Conservation (phyloP, 2,888 invertebrate genomes). For the Drosophila recens region DNA sequence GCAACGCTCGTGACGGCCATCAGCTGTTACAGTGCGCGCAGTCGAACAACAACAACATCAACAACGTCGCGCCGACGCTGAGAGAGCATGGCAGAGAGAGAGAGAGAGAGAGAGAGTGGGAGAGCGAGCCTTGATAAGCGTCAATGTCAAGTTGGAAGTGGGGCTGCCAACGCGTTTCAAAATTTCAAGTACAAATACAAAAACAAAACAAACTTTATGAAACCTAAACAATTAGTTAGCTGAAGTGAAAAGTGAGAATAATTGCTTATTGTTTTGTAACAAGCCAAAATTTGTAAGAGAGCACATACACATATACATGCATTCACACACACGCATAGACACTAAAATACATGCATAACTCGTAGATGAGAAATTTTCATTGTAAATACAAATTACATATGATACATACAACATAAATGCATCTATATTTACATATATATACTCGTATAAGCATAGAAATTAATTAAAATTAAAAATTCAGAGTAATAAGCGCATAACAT, state of each 20-base stretch:
- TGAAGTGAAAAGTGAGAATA: slow-evolving; percentile 18
- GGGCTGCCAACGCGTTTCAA: slow-evolving; percentile 53
- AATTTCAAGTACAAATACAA: slow-evolving; percentile 61
- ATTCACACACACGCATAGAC: slow-evolving; percentile 15
- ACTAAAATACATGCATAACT: slow-evolving; percentile 9
- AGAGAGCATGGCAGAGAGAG: slow-evolving; percentile 12
- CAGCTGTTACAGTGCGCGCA: slow-evolving; percentile 62
- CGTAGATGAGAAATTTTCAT: slow-evolving; percentile 3
- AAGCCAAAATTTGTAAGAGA: slow-evolving; percentile 32
- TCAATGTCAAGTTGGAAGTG: slow-evolving; percentile 1
- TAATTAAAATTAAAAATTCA: slow-evolving; percentile 22
- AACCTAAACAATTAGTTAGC: slow-evolving; percentile 41
- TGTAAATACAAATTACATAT: slow-evolving; percentile 38
- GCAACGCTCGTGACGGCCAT: slow-evolving; percentile 58
- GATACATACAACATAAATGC: slow-evolving; percentile 24
- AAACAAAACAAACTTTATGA: neutral
- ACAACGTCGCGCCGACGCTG: slow-evolving; percentile 42
- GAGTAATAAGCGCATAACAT: slow-evolving; percentile 19
- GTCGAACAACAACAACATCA: slow-evolving; percentile 27
- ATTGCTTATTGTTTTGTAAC: slow-evolving; percentile 28
- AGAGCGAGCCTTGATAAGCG: neutral
- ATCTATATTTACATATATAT: slow-evolving; percentile 20
- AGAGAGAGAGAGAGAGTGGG: neutral
- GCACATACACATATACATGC: slow-evolving; percentile 15
- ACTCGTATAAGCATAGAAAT: slow-evolving; percentile 21